These are phyloP conservation scores for Apamea monoglypha DNA, from an alignment of 2,888 invertebrate genomes.

Conservation along the genomic window DNA sequence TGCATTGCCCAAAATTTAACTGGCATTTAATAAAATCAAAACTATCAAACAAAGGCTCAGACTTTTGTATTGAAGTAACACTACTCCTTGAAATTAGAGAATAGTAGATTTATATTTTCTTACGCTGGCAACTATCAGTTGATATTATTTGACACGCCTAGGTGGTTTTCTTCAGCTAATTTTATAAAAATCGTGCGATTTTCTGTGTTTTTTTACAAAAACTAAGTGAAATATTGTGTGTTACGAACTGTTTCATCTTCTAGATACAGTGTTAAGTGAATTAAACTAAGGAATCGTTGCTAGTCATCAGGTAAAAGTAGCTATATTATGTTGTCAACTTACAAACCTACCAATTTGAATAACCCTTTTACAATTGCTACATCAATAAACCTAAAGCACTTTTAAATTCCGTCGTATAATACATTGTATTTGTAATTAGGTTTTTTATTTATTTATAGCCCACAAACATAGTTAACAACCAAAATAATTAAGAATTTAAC, in stretches of 20 bases:
- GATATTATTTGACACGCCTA: constrained; percentile 66
- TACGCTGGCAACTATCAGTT: constrained; percentile 35
- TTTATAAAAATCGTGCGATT: constrained; percentile 41
- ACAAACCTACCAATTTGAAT: constrained; percentile 44
- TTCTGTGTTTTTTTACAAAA: constrained; percentile 40
- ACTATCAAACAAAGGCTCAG: neutral
- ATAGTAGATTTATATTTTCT: constrained; percentile 12
- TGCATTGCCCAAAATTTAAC: neutral
- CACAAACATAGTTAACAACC: neutral
- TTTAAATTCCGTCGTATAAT: constrained; percentile 10
- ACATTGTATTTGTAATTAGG: constrained; percentile 46
- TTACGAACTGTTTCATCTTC: constrained; percentile 21
- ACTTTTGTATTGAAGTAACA: constrained; percentile 17
- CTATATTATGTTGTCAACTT: constrained; percentile 54
- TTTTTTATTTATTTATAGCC: constrained; percentile 22
- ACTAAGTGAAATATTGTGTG: constrained; percentile 52
- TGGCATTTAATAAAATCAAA: neutral
- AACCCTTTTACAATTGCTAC: neutral
- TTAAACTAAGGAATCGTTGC: constrained; percentile 32
- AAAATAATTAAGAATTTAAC: neutral
- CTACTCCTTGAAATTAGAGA: neutral
- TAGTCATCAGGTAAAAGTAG: constrained; percentile 56
- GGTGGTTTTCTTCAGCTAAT: constrained; percentile 25
- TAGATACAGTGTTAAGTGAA: constrained; percentile 26
- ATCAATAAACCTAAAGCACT: neutral